Percentiles rank a stretch among this genome's conserved stretches.
Evolutionary conservation across 2,797 vertebrate species (phyloP).

Genomic region (Alouatta caraya): DNA sequence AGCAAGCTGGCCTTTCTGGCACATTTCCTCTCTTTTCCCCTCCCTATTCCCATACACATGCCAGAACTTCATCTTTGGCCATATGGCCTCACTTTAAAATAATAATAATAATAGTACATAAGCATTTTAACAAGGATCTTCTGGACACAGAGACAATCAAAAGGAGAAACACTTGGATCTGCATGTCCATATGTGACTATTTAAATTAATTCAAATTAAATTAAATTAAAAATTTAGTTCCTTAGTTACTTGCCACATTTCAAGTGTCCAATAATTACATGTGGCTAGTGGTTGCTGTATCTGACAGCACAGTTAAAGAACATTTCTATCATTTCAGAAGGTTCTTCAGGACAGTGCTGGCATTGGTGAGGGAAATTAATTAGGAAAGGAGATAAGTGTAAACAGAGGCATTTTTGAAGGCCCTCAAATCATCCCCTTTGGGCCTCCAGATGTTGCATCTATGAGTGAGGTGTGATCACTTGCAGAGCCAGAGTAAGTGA

Average conservation of each 20-base stretch:
- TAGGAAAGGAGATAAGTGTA: not conserved
- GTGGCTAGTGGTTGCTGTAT: not conserved
- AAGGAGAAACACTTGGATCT: constrained; percentile 38
- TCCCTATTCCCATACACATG: not conserved
- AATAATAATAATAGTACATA: constrained; percentile 31
- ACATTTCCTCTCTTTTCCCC: not conserved
- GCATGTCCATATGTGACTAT: not conserved
- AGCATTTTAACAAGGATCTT: constrained; percentile 34
- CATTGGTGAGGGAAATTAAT: not conserved
- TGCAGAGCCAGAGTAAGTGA: not conserved
- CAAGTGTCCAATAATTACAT: not conserved
- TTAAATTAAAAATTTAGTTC: constrained; percentile 29
- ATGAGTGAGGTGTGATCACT: not conserved
- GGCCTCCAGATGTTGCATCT: not conserved
- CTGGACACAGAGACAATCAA: not conserved
- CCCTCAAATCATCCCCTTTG: not conserved
- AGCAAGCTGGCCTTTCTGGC: constrained; percentile 55
- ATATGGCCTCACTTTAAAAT: constrained; percentile 60
- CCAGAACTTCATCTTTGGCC: constrained; percentile 54
- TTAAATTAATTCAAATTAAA: constrained; percentile 53
- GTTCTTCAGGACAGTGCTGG: not conserved
- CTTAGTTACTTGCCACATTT: not conserved
- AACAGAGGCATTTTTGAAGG: not conserved
- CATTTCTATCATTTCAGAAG: not conserved
- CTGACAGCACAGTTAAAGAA: not conserved